Percentiles rank a stretch among this genome's conserved stretches.
phyloP scores from a whole-genome alignment of 1,140 invertebrate genomes.

The Samia ricini region DNA sequence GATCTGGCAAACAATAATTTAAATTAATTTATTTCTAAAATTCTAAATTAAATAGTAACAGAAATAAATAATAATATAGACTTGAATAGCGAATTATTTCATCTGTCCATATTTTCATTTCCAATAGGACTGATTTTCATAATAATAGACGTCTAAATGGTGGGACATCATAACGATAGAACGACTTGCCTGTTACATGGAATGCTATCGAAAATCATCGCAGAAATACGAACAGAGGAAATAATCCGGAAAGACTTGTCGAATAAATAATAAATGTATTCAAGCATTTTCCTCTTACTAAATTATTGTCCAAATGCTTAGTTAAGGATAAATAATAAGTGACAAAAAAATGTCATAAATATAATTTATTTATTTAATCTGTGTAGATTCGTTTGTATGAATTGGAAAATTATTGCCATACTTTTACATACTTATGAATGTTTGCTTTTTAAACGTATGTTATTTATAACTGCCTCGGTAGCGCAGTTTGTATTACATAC shows the following conservation, averaged over 20 bases:
- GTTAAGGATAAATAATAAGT: background rate
- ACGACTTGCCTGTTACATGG: constrained; percentile 5
- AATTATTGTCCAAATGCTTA: background rate
- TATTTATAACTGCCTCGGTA: too few species aligned
- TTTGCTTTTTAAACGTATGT: too few species aligned
- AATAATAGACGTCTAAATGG: constrained; percentile 9
- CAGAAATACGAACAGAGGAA: constrained; percentile 14
- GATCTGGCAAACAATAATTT: too few species aligned
- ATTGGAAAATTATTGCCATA: too few species aligned
- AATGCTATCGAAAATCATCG: constrained; percentile 13
- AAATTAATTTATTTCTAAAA: too few species aligned
- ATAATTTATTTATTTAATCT: background rate
- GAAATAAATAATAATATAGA: too few species aligned
- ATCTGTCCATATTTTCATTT: background rate
- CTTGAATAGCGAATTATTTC: background rate
- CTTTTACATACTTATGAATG: too few species aligned
- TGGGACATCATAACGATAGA: constrained; percentile 11
- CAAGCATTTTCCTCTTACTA: constrained; percentile 7
- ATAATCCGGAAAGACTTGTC: constrained; percentile 13
- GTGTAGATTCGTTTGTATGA: too few species aligned
- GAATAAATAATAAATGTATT: constrained; percentile 17
- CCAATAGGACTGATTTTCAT: constrained; percentile 14
- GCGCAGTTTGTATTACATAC: too few species aligned
- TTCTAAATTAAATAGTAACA: too few species aligned
- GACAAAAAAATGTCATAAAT: background rate